Conservation (phyloP, 2,797 vertebrate genomes). For the Parauchenoglanis punctatus region DNA sequence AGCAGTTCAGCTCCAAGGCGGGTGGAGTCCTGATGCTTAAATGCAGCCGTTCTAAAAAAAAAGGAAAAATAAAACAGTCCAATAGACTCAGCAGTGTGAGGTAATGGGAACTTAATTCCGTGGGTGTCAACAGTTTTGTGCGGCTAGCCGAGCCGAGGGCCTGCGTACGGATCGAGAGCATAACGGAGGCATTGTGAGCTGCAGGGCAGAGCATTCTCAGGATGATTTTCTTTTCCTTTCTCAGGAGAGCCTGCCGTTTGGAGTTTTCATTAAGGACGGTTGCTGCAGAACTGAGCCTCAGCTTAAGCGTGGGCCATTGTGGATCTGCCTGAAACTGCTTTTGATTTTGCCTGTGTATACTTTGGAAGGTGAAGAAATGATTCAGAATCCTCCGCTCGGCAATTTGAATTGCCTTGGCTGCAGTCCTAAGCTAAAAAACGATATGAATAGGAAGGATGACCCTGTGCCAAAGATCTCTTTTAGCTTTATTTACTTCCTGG, state of each 20-base stretch:
- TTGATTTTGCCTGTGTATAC: constrained; percentile 73
- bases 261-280: constrained; percentile 61
- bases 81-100: constrained; percentile 71
- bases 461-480: constrained; percentile 41
- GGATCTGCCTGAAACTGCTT: constrained; percentile 63
- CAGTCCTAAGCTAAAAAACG: constrained; percentile 59
- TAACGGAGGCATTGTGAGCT: constrained; percentile 79
- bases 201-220: constrained; percentile 51
- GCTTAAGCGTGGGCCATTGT: constrained; percentile 49
- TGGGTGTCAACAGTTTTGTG: constrained; percentile 81
- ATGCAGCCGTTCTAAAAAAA: constrained; percentile 68
- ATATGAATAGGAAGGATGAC: constrained; percentile 47
- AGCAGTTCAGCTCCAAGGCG: constrained; percentile 59
- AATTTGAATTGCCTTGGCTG: constrained; percentile 76
- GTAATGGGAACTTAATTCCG: constrained; percentile 81
- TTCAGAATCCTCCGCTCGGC: constrained; percentile 70
- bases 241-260: constrained; percentile 34
- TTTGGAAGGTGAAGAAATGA: constrained; percentile 76
- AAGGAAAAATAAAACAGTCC: constrained; percentile 57
- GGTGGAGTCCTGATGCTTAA: constrained; percentile 75
- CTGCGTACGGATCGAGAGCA: constrained; percentile 67
- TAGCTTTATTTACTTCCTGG: constrained; percentile 15
- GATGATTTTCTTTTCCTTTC: constrained; percentile 34
- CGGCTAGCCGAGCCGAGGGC: constrained; percentile 69
- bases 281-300: constrained; percentile 53